Evolutionary conservation across 2,888 invertebrate genomes (phyloP).

Genomic region (Mythimna impura): DNA sequence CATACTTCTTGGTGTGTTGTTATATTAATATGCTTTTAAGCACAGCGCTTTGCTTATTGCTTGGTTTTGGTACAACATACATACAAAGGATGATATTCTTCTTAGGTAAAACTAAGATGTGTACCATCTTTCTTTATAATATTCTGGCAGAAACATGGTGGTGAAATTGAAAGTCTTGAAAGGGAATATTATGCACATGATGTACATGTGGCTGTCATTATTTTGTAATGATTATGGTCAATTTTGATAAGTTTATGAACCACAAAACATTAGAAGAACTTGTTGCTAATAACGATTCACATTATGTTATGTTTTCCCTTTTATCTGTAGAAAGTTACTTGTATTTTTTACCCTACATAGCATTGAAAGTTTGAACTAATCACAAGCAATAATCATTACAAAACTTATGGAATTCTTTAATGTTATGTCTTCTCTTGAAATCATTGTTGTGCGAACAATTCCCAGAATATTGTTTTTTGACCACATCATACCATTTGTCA

Average conservation of each 20-base stretch:
- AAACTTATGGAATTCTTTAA: conserved; percentile 1
- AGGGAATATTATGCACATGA: conserved; percentile 5
- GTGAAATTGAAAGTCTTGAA: conserved; percentile 6
- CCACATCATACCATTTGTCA: conserved; percentile 8
- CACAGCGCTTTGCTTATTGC: conserved; percentile 58
- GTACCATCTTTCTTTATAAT: conserved; percentile 12
- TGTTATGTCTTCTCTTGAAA: conserved; percentile 2
- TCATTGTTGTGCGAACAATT: conserved; percentile 12
- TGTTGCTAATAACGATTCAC: conserved; percentile 6
- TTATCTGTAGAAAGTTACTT: conserved; percentile 3
- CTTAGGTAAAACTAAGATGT: not conserved
- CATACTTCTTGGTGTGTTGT: conserved; percentile 3
- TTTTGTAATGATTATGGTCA: conserved; percentile 32
- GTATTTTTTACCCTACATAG: not conserved
- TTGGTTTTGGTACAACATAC: conserved; percentile 25
- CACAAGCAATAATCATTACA: conserved; percentile 16
- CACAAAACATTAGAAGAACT: conserved; percentile 14
- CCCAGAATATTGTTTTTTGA: not conserved
- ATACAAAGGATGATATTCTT: conserved; percentile 2
- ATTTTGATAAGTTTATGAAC: conserved; percentile 19
- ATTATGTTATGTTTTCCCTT: not conserved
- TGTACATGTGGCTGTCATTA: not conserved
- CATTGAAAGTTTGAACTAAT: not conserved
- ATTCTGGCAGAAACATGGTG: conserved; percentile 11
- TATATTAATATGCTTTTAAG: conserved; percentile 28